Base-by-base conservation (phyloP, 64 coral and sea anemone species). In the Exaiptasia diaphana region DNA sequence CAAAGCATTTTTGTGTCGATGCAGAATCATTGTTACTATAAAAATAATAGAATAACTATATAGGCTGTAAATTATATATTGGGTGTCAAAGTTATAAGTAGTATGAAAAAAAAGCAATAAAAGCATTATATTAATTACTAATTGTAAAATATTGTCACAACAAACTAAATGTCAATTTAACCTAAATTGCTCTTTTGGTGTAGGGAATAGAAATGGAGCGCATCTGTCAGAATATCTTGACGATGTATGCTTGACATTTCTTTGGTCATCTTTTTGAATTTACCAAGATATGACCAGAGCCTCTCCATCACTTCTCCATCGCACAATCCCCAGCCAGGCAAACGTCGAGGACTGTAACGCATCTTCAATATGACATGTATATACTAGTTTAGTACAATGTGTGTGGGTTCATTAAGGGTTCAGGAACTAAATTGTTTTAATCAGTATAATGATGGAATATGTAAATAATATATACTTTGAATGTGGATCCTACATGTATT, bases 221-320 rank as follows among this genome's bases (percentile, higher is more conserved):
- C 71, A 74, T 74, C 71, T 48, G 71, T 48, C 0, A 74, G 20
- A 4, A 74, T 49, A 45, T 74, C 71, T 49, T 74, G 40, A 10
- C 71, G 41, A 27, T 74, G 44, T 27, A 23, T 74, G 41, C 40
- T 25, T 0, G 71, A 74, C 71, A 74, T 74, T 49, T 74, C 71
- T 30, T 74, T 74, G n/a, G 71, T 74, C 71, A 74, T 74, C 29
- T 74, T 74, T 32, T 32, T 74, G 37, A 74, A 74, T 32, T 50
- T 41, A 9, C 44, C 29, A 74, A 74, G 71, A 44, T 74, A 74
- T 21, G 71, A 74, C 71, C 71, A 74, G 14, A 74, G 71, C n/a
- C 71, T 23, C 42, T 74, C 71, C 43, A 74, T 15, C 28, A 74
- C 41, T 50, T 74, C 71, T 27, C 71, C 71, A 74, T 74, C 71